Percentiles rank a stretch among this genome's conserved stretches.
Conservation (phyloP, 2,113 vertebrate species). For the Eubucco bourcierii region DNA sequence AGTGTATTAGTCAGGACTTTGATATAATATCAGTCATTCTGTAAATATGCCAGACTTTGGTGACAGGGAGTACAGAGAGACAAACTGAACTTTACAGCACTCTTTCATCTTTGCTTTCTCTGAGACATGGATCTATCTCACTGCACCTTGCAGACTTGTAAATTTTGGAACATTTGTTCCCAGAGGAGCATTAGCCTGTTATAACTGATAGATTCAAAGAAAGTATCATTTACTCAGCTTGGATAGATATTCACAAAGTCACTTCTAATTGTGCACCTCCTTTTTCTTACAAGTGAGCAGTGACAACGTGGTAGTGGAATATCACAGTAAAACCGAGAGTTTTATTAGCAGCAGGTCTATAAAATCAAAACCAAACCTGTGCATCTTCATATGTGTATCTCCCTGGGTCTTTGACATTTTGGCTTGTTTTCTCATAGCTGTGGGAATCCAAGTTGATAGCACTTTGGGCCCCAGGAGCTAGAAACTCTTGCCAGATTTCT, state of each 20-base stretch:
- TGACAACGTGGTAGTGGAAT: background rate
- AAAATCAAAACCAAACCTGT: conserved; percentile 81
- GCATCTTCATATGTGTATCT: conserved; percentile 95
- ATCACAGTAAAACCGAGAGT: background rate
- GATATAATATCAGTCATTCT: background rate
- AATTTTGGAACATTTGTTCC: conserved; percentile 46
- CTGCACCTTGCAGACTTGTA: background rate
- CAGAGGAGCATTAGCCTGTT: conserved; percentile 27
- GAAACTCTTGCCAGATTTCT: conserved; percentile 97
- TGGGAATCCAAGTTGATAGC: conserved; percentile 97
- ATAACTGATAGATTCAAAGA: conserved; percentile 10
- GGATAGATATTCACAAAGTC: conserved; percentile 33
- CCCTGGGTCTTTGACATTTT: conserved; percentile 94
- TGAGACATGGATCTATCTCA: background rate
- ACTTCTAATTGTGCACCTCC: conserved; percentile 24
- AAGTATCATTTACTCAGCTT: conserved; percentile 38
- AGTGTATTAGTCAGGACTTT: background rate
- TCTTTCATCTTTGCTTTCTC: conserved; percentile 23
- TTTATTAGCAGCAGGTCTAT: conserved; percentile 24
- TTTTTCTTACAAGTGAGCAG: conserved; percentile 9
- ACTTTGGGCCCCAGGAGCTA: conserved; percentile 92
- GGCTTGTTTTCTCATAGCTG: conserved; percentile 94
- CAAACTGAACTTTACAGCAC: background rate
- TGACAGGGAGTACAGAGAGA: background rate
- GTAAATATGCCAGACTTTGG: background rate